Conservation (phyloP, 2,888 invertebrate genomes). For the Gasteruption jaculator region DNA sequence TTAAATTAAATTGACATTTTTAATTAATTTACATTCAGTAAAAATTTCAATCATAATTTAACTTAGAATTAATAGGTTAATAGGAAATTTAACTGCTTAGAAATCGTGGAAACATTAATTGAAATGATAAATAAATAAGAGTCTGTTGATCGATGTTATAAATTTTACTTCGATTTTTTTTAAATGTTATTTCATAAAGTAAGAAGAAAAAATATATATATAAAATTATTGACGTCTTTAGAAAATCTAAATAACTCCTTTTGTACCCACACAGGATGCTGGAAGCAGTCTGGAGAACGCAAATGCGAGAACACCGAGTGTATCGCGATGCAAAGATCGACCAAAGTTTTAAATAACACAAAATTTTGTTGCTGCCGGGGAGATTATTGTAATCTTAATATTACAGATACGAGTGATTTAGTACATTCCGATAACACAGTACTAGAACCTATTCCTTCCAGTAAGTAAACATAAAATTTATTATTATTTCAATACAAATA, state of each 20-base stretch:
- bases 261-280: constrained; percentile 48
- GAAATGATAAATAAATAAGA: too few species aligned
- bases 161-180: too few species aligned
- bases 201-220: constrained; percentile 2
- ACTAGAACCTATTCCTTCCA: constrained; percentile 29
- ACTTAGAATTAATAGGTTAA: too few species aligned
- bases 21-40: too few species aligned
- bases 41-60: too few species aligned
- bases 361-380: constrained; percentile 83
- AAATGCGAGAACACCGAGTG: constrained; percentile 54
- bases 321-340: constrained; percentile 56
- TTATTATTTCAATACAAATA: constrained; percentile 19
- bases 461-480: constrained; percentile 30
- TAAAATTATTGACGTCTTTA: constrained; percentile 5
- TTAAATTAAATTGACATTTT: too few species aligned
- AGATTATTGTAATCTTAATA: constrained; percentile 73
- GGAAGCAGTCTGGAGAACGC: constrained; percentile 51
- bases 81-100: too few species aligned
- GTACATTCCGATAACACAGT: constrained; percentile 32
- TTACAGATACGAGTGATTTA: constrained; percentile 39
- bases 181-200: too few species aligned
- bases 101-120: too few species aligned
- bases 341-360: constrained; percentile 59
- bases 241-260: not conserved
- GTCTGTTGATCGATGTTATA: too few species aligned